A percentile compares a stretch with the other conserved stretches of the same genome.
phyloP scores from a whole-genome alignment of 2,797 vertebrate genomes.

The Apogon hyalosoma region DNA sequence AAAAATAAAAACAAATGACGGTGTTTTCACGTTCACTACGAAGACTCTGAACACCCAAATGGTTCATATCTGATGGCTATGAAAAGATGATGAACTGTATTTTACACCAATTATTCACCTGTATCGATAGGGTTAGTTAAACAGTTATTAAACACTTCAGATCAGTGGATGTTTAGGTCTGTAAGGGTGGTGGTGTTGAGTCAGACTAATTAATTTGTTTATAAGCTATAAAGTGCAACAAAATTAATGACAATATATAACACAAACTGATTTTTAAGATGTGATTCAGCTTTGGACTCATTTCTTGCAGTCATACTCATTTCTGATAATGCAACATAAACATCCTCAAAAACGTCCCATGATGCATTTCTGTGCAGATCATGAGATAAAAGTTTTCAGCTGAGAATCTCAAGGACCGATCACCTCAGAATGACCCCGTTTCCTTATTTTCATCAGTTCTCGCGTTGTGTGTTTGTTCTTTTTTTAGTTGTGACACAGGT shows the following conservation, averaged over 20 bases:
- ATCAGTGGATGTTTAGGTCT: too few species aligned
- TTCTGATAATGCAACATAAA: conserved; percentile 20
- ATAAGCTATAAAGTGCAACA: conserved; percentile 14
- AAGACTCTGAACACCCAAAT: too few species aligned
- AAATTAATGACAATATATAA: conserved; percentile 27
- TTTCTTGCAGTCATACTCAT: conserved; percentile 44
- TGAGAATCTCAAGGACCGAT: neutral
- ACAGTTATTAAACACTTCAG: too few species aligned
- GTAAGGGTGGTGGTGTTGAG: neutral
- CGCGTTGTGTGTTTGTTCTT: neutral
- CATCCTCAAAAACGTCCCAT: conserved; percentile 7
- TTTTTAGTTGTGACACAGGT: neutral
- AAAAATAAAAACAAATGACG: too few species aligned
- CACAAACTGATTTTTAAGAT: conserved; percentile 1
- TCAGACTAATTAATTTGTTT: conserved; percentile 12
- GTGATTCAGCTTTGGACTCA: conserved; percentile 11
- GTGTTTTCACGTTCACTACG: too few species aligned
- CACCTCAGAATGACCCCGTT: neutral
- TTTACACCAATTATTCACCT: too few species aligned
- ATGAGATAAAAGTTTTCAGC: neutral
- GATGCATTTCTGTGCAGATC: neutral
- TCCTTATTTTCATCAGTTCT: conserved; percentile 2
- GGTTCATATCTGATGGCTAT: too few species aligned
- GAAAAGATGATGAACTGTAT: too few species aligned
- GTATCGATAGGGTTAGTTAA: too few species aligned